Evolutionary conservation across 2,888 invertebrate species (phyloP).

Genomic region (Lasioglossum vierecki): DNA sequence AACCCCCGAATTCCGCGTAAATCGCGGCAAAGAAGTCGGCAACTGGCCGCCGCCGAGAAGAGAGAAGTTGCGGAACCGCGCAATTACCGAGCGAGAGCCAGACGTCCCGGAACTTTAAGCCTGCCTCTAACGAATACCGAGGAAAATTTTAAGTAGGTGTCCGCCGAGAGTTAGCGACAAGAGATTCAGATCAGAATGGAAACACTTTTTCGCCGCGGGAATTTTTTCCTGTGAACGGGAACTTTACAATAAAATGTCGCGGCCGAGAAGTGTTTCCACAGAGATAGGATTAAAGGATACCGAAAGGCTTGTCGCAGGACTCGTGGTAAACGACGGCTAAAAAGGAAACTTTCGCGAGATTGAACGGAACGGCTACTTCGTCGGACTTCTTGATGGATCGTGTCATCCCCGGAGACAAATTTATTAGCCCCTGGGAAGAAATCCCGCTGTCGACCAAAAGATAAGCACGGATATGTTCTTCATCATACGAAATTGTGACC

Average conservation of each 20-base stretch:
- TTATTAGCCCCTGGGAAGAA: background rate
- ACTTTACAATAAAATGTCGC: slow-evolving; percentile 13
- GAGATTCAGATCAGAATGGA: slow-evolving; percentile 4
- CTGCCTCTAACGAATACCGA: slow-evolving; percentile 74
- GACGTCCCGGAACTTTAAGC: slow-evolving; percentile 70
- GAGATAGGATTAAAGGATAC: slow-evolving; percentile 1
- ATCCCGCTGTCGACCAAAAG: background rate
- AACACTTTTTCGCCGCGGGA: slow-evolving; percentile 24
- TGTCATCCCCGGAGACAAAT: background rate
- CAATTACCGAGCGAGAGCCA: slow-evolving; percentile 69
- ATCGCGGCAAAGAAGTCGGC: slow-evolving; percentile 30
- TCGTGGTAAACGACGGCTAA: background rate
- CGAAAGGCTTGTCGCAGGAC: background rate
- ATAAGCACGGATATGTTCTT: background rate
- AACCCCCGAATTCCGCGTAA: slow-evolving; percentile 22
- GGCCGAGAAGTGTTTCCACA: background rate
- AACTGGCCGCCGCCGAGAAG: background rate
- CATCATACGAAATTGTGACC: background rate
- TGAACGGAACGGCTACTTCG: background rate
- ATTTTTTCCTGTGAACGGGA: background rate
- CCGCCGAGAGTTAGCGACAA: slow-evolving; percentile 43
- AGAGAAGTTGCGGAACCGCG: slow-evolving; percentile 28
- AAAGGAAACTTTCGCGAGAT: background rate
- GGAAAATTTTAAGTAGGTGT: slow-evolving; percentile 73
- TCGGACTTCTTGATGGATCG: background rate